These are phyloP conservation scores for Cryptotis parvus DNA, from an alignment of 2,113 vertebrate species.

Conservation along the genomic window DNA sequence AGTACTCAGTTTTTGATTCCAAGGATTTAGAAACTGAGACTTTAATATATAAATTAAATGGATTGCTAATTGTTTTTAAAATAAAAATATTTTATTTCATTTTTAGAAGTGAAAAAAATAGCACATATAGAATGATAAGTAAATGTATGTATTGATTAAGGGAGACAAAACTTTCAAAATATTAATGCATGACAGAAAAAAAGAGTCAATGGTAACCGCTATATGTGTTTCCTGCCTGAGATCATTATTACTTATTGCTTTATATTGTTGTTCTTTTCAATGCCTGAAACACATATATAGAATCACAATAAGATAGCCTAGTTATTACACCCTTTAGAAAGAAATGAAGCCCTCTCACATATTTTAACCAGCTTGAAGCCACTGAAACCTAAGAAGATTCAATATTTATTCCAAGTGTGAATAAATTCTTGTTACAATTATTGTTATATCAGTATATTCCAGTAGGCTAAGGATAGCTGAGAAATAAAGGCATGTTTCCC, in stretches of 20 bases:
- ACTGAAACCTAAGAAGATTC: neutral
- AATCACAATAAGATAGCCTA: neutral
- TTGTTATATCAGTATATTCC: neutral
- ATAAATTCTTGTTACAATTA: neutral
- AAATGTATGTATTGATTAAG: too few relatives aligned
- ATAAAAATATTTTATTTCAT: constrained; percentile 33
- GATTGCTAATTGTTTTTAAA: neutral
- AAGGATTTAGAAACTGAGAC: constrained; percentile 27
- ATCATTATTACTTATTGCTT: neutral
- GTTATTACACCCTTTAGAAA: neutral
- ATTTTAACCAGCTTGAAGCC: neutral
- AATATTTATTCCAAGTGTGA: constrained; percentile 10
- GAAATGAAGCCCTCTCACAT: neutral
- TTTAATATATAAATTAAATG: constrained; percentile 40
- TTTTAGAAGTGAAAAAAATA: neutral
- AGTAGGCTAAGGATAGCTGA: neutral
- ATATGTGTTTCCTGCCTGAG: neutral
- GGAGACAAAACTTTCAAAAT: neutral
- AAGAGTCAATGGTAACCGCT: neutral
- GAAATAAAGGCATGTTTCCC: neutral
- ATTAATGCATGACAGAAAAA: neutral
- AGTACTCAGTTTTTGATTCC: constrained; percentile 42
- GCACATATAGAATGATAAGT: neutral
- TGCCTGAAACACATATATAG: neutral
- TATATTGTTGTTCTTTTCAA: neutral